Evolutionary conservation across 2,888 invertebrate species (phyloP), one percentile per base, ranked within the genome.

Genomic region (Malacosoma neustria): DNA sequence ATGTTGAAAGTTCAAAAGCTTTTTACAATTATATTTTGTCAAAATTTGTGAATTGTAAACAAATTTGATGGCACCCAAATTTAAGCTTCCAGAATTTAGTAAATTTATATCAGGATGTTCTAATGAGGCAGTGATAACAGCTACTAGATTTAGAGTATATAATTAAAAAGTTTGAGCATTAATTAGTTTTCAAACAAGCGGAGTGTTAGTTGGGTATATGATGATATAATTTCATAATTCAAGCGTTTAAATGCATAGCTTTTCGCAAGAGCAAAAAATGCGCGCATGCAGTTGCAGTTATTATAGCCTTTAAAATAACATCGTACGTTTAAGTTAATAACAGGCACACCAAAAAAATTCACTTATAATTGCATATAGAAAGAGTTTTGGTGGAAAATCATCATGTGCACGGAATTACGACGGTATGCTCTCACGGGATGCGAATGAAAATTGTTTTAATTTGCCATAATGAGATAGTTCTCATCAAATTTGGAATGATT

Each of bases 271-370:
- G 54, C 55, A 64, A 64, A 13, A 76, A 80, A 82, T 74, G 67
- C 59, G 63, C 72, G 54, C 68, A 71, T 62, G 73, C 74, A 61
- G 67, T 66, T 65, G 73, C 74, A 66, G 68, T 74, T 72, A 84
- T 85, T 85, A 84, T 70, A 72, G 73, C 62, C 80, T 77, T 81
- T 84, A 79, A 82, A 84, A 85, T 85, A 85, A 84, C 85, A 84
- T 85, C 80, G 77, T 84, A 76, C 84, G 77, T 82, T 85, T 84
- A 85, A 85, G 73, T 75, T 85, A 85, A 84, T 85, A 81, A 81
- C 81, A 72, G 84, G 76, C 76, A 80, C 75, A 73, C 84, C 76
- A 79, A 71, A 80, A 70, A 84, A 84, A 82, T 82, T 81, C 73
- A 68, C 72, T 84, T 84, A 82, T 85, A 85, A 84, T 85, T 84